These are phyloP conservation scores for Rousettus leschenaultii DNA, from an alignment of 2,113 vertebrate species.

Conservation along the genomic window DNA sequence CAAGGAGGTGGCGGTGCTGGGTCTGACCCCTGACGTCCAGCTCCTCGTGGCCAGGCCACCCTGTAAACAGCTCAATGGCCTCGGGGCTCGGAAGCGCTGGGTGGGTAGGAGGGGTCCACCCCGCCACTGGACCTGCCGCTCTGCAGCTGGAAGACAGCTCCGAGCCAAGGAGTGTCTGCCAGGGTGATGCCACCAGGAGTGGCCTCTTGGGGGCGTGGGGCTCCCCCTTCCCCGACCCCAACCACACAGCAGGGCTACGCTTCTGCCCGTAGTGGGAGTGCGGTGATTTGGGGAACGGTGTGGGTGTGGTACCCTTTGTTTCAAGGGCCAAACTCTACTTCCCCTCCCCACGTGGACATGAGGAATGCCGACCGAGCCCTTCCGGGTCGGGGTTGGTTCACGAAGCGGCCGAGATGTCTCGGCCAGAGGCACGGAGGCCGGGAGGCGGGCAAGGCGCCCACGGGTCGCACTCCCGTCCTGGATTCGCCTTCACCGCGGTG, in stretches of 20 bases:
- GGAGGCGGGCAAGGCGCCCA: background rate
- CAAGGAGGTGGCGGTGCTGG: no score
- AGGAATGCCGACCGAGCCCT: background rate
- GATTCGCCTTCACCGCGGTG: background rate
- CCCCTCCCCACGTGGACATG: background rate
- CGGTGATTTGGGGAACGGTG: background rate
- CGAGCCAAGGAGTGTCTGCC: background rate
- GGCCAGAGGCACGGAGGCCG: background rate
- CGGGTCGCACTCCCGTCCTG: background rate
- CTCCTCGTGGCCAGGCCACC: background rate
- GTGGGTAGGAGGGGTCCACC: background rate
- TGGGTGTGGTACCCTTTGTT: background rate
- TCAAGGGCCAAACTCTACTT: background rate
- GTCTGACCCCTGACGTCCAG: background rate
- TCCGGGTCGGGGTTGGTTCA: background rate
- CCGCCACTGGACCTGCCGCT: background rate
- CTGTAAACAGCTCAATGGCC: background rate
- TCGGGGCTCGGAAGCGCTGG: rapidly evolving
- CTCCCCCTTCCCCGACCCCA: rapidly evolving
- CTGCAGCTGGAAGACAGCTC: background rate
- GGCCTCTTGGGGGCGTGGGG: background rate
- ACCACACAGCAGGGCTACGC: background rate
- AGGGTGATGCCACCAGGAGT: background rate
- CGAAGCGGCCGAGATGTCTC: background rate
- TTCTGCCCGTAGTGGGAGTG: no score